Base-by-base conservation (phyloP, 2,113 vertebrate genomes). In the Greenwoodochromis staneri region DNA sequence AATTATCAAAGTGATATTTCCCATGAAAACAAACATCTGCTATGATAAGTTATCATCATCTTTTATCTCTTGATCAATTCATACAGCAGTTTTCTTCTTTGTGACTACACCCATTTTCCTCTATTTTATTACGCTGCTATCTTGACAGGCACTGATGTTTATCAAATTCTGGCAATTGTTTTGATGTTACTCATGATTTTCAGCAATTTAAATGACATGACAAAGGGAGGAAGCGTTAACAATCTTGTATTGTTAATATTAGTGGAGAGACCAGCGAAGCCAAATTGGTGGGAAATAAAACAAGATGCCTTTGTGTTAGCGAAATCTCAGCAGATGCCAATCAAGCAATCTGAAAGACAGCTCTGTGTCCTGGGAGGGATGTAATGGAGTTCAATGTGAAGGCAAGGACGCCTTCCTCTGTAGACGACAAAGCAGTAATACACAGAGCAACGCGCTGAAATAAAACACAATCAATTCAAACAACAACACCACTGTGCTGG, bases 381-480 rank as follows among this genome's bases (percentile, higher is more conserved):
- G 89, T 91, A 94, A 90, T 93, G 54, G 94, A 93, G 95, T 96
- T 96, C 96, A 97, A 96, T 94, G 95, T 96, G 95, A 96, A 96
- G 93, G 90, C 95, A 96, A 96, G 95, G 95, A 95, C 95, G 51
- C 87, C 80, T 73, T 89, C 66, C 89, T 81, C 78, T 29, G 87
- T 9, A 88, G 89, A 94, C 17, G 87, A 93, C 88, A 91, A 89
- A 94, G 94, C 92, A 88, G 89, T 61, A 86, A 88, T 76, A 91
- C 92, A 93, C 91, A 89, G 85, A 91, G 88, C 89, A 84, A 88
- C 21, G 82, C 17, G 90, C 92, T 86, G 86, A 94, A 96, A 94
- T 92, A 91, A 94, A 94, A 94, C 89, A 87, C 88, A 95, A 95
- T 93, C 91, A 92, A 94, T 93, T 94, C 90, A 86, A 92, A 96